phyloP scores from a whole-genome alignment of 2,797 vertebrate genomes.

The Pseudomugil tenellus region DNA sequence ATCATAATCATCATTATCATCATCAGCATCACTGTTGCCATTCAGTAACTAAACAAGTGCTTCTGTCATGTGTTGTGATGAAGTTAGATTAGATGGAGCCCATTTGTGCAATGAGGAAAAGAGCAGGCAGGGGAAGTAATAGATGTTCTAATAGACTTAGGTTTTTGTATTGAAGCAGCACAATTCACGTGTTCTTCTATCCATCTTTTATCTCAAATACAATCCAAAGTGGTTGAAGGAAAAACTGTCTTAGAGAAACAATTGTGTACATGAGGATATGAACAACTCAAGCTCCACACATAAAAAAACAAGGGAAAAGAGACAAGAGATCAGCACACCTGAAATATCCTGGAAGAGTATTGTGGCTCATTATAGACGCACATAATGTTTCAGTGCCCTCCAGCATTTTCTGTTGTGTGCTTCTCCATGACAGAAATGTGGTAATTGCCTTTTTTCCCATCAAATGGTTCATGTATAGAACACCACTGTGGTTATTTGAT shows the following conservation, averaged over 20 bases:
- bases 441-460: conserved; percentile 13
- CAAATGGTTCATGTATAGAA: neutral
- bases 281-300: neutral
- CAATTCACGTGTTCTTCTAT: neutral
- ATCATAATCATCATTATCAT: conserved; percentile 3
- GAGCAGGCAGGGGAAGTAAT: conserved; percentile 11
- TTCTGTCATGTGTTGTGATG: conserved; percentile 12
- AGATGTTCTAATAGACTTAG: conserved; percentile 1
- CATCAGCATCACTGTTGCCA: neutral
- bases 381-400: conserved; percentile 19
- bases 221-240: neutral
- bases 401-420: neutral
- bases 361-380: neutral
- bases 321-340: too few relatives aligned
- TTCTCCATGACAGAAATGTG: conserved; percentile 20
- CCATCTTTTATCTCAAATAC: neutral
- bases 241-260: neutral
- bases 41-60: conserved; percentile 36
- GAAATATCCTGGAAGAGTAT: neutral
- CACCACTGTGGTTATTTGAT: conserved; percentile 1
- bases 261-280: neutral
- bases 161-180: neutral
- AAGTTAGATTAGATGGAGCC: conserved; percentile 11
- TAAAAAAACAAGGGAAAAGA: neutral
- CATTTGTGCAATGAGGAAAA: conserved; percentile 6